These are phyloP conservation scores for Mormyrops boulengeri DNA, from an alignment of 2,797 vertebrate species.

Conservation along the genomic window DNA sequence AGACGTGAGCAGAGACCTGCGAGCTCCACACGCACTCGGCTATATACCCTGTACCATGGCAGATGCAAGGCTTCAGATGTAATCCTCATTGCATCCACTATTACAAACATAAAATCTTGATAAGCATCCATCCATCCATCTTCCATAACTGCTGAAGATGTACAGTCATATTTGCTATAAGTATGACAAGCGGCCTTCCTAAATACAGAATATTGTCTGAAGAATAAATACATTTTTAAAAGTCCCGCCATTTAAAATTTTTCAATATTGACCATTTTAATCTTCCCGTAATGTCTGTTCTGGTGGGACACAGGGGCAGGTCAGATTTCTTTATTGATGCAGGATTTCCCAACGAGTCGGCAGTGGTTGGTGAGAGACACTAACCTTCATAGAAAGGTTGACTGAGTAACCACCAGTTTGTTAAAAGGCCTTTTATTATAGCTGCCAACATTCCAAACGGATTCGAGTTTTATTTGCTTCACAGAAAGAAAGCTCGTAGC, in stretches of 20 bases:
- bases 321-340: background rate
- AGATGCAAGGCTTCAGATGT: background rate
- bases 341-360: background rate
- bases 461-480: background rate
- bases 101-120: background rate
- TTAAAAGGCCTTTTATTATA: background rate
- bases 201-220: background rate
- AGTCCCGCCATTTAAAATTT: background rate
- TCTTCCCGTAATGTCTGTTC: background rate
- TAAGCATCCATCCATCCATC: background rate
- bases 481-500: background rate
- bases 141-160: background rate
- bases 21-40: background rate
- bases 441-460: background rate
- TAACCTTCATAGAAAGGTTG: background rate
- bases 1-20: background rate
- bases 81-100: background rate
- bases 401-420: background rate
- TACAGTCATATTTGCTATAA: background rate
- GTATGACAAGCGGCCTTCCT: background rate
- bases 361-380: background rate
- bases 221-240: background rate
- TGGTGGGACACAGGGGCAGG: background rate
- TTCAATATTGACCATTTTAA: background rate
- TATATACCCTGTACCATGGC: background rate